phyloP scores from a whole-genome alignment of 2,888 invertebrate genomes.

The Tryphoninae sp. region DNA sequence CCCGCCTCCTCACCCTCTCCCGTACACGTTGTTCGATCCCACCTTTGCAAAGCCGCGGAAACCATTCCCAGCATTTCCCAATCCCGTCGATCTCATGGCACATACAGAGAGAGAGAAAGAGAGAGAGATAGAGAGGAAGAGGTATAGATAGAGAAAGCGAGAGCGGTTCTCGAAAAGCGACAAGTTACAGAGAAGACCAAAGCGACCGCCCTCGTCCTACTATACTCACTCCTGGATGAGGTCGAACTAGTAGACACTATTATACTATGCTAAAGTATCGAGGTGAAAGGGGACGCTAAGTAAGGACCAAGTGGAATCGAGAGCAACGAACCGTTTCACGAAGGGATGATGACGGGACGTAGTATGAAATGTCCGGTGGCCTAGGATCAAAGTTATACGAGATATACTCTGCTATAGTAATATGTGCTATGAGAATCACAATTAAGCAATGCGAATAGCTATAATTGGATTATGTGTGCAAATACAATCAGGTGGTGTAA shows the following conservation, averaged over 20 bases:
- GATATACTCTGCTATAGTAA: too few relatives aligned
- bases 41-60: conserved; percentile 21
- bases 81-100: conserved; percentile 27
- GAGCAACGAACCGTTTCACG: not conserved
- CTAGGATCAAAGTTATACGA: too few relatives aligned
- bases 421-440: too few relatives aligned
- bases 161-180: conserved; percentile 12
- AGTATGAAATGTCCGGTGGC: too few relatives aligned
- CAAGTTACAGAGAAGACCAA: conserved; percentile 38
- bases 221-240: not conserved
- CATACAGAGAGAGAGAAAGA: not conserved
- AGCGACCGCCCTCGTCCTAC: conserved; percentile 12
- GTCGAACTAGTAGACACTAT: conserved; percentile 2
- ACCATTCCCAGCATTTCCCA: conserved; percentile 31
- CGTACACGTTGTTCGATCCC: conserved; percentile 14
- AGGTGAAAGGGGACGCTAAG: conserved; percentile 8
- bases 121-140: not conserved
- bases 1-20: not conserved
- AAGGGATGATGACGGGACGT: too few relatives aligned
- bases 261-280: conserved; percentile 5
- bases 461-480: too few relatives aligned
- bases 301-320: conserved; percentile 6
- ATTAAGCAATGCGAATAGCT: too few relatives aligned
- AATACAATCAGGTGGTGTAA: too few relatives aligned
- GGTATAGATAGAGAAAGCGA: not conserved